Evolutionary conservation across 1,140 invertebrate species (phyloP).

Genomic region (Drosophila persimilis): DNA sequence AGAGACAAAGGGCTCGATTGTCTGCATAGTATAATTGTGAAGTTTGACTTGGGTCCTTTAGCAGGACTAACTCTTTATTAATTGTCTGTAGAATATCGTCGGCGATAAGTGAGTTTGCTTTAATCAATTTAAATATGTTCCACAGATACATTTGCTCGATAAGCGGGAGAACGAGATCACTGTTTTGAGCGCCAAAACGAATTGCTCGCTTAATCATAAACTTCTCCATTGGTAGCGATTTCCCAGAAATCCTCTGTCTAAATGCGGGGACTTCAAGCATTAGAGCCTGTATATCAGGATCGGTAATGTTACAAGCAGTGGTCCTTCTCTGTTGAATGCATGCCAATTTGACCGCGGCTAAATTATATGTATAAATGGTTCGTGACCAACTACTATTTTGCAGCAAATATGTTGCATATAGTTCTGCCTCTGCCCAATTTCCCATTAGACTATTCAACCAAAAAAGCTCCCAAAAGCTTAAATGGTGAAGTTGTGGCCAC

Average conservation of each 20-base stretch:
- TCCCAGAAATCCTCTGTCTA: slow-evolving; percentile 96
- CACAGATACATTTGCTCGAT: slow-evolving; percentile 96
- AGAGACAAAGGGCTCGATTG: slow-evolving; percentile 89
- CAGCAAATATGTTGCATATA: slow-evolving; percentile 89
- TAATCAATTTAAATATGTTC: slow-evolving; percentile 95
- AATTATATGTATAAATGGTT: slow-evolving; percentile 95
- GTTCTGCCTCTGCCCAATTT: slow-evolving; percentile 89
- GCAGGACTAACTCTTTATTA: slow-evolving; percentile 85
- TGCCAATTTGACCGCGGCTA: slow-evolving; percentile 90
- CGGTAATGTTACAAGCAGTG: slow-evolving; percentile 76
- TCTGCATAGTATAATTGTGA: slow-evolving; percentile 86
- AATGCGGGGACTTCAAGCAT: slow-evolving; percentile 90
- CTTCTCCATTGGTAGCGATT: slow-evolving; percentile 98
- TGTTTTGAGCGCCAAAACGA: slow-evolving; percentile 90
- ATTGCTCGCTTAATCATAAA: slow-evolving; percentile 94
- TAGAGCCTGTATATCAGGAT: slow-evolving; percentile 83
- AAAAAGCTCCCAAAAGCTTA: slow-evolving; percentile 98
- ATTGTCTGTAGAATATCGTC: slow-evolving; percentile 89
- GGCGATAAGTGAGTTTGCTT: slow-evolving; percentile 87
- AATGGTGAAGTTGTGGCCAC: slow-evolving; percentile 97
- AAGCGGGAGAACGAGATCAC: slow-evolving; percentile 90
- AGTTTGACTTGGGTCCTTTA: slow-evolving; percentile 56
- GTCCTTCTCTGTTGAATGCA: slow-evolving; percentile 81
- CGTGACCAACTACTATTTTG: slow-evolving; percentile 95
- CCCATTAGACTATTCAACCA: slow-evolving; percentile 90